Evolutionary conservation across 2,113 vertebrate species (phyloP).

Genomic region (Okapia johnstoni): DNA sequence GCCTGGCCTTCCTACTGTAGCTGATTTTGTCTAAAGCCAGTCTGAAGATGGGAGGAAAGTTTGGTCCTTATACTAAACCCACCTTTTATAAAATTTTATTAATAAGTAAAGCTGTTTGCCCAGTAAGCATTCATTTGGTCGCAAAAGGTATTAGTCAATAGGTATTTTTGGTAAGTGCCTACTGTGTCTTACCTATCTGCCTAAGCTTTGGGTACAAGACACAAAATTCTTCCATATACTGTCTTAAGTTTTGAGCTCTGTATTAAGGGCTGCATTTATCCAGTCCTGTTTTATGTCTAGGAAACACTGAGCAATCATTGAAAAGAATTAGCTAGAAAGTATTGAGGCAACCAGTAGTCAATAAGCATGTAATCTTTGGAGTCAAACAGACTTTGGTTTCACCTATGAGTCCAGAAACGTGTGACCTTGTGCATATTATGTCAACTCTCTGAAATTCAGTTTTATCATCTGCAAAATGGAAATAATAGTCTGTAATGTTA

Average conservation of each 20-base stretch:
- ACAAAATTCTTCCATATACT: background rate
- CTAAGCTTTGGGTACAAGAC: background rate
- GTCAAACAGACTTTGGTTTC: background rate
- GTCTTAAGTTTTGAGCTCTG: background rate
- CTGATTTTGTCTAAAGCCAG: background rate
- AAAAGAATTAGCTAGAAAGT: background rate
- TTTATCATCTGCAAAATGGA: slow-evolving; percentile 34
- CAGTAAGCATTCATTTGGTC: background rate
- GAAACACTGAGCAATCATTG: background rate
- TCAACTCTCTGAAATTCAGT: slow-evolving; percentile 23
- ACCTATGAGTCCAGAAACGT: background rate
- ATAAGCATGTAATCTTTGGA: background rate
- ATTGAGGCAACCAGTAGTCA: background rate
- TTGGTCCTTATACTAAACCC: background rate
- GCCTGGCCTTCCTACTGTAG: background rate
- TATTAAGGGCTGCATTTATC: background rate
- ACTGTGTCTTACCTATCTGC: background rate
- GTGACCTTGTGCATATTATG: background rate
- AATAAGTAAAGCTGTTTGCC: background rate
- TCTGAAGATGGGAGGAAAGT: background rate
- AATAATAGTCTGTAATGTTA: slow-evolving; percentile 21
- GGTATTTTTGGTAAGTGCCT: background rate
- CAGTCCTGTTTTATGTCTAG: background rate
- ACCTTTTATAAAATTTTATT: background rate
- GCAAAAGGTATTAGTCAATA: background rate